Percentiles rank a stretch among this genome's conserved stretches.
Evolutionary conservation across 2,888 invertebrate species (phyloP).

Genomic region (Aspidiotus destructor): DNA sequence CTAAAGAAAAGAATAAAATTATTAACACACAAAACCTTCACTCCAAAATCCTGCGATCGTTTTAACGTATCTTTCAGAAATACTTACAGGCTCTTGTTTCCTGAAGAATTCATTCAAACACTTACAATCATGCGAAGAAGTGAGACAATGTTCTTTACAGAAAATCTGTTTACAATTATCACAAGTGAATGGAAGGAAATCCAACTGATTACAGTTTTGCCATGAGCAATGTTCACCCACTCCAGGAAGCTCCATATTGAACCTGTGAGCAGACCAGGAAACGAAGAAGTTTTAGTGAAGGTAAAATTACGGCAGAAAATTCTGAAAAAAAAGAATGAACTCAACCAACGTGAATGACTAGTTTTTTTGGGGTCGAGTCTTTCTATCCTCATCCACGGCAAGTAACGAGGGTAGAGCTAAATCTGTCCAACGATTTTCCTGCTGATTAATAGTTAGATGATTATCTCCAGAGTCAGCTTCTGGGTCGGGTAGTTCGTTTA

Average conservation of each 20-base stretch:
- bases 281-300: not conserved
- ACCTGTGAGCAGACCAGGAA: slow-evolving; percentile 21
- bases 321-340: not conserved
- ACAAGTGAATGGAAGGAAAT: slow-evolving; percentile 62
- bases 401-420: slow-evolving; percentile 43
- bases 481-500: slow-evolving; percentile 81
- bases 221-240: slow-evolving; percentile 58
- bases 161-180: slow-evolving; percentile 52
- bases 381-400: slow-evolving; percentile 20
- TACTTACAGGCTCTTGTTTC: slow-evolving; percentile 11
- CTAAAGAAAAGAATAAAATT: not conserved
- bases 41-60: too few species aligned
- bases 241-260: slow-evolving; percentile 60
- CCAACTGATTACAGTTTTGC: slow-evolving; percentile 54
- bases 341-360: not conserved
- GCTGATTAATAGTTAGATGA: slow-evolving; percentile 78
- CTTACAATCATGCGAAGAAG: slow-evolving; percentile 31
- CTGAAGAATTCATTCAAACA: slow-evolving; percentile 30
- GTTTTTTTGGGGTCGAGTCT: slow-evolving; percentile 10
- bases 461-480: slow-evolving; percentile 88
- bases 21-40: too few species aligned
- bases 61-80: not conserved
- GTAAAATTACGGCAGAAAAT: too few species aligned
- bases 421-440: slow-evolving; percentile 65
- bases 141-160: slow-evolving; percentile 57